Evolutionary conservation across 2,888 invertebrate genomes (phyloP).

Genomic region (Cheilosia pagana): DNA sequence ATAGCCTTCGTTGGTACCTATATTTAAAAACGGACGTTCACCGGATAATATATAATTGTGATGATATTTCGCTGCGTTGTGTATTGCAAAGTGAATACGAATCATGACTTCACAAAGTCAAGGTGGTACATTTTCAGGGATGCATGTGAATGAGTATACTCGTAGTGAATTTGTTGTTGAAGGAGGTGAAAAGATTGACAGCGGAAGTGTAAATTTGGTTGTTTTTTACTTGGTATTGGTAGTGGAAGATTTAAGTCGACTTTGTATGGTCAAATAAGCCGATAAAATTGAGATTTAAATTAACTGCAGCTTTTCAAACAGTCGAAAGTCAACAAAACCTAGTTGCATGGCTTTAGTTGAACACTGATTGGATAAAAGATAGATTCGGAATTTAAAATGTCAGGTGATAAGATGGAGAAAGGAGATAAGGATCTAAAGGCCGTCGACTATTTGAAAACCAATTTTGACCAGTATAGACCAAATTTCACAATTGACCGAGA

Average conservation of each 20-base stretch:
- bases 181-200: conserved; percentile 7
- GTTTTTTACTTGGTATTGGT: background rate
- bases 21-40: conserved; percentile 59
- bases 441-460: no score
- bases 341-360: no score
- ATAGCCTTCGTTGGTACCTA: conserved; percentile 56
- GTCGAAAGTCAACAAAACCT: no score
- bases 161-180: background rate
- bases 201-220: background rate
- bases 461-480: no score
- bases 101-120: conserved; percentile 69
- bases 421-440: no score
- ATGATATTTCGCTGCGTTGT: conserved; percentile 39
- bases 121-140: conserved; percentile 56
- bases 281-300: no score
- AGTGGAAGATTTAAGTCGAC: background rate
- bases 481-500: no score
- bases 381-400: no score
- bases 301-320: no score
- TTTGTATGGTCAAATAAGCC: no score
- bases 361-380: no score
- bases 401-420: no score
- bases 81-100: conserved; percentile 36
- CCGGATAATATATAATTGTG: conserved; percentile 52
- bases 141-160: background rate